phyloP scores from a whole-genome alignment of 2,888 invertebrate genomes.

The Acronicta psi region DNA sequence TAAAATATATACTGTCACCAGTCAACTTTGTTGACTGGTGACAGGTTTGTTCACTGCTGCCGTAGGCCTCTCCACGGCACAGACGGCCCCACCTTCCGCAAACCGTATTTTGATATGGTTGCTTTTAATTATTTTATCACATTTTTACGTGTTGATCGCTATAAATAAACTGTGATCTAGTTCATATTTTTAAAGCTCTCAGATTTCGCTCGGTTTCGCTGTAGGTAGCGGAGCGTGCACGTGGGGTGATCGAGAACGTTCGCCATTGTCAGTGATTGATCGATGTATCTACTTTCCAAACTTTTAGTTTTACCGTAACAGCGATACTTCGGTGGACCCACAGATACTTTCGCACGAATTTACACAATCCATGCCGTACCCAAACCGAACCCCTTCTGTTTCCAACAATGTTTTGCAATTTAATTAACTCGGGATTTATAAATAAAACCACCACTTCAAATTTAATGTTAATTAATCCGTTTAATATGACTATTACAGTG shows the following conservation, averaged over 20 bases:
- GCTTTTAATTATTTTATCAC: too few species aligned
- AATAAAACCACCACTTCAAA: slow-evolving; percentile 36
- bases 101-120: too few species aligned
- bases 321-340: not conserved
- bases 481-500: slow-evolving; percentile 52
- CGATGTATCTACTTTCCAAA: slow-evolving; percentile 6
- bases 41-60: too few species aligned
- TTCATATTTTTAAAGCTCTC: not conserved
- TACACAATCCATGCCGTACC: not conserved
- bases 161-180: not conserved
- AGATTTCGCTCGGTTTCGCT: not conserved
- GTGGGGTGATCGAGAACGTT: not conserved
- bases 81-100: too few species aligned
- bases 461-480: slow-evolving; percentile 39
- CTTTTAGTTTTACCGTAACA: slow-evolving; percentile 12
- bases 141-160: too few species aligned
- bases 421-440: not conserved
- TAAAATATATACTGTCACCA: too few species aligned
- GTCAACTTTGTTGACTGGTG: too few species aligned
- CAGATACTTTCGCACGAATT: slow-evolving; percentile 2
- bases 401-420: not conserved
- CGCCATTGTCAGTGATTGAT: slow-evolving; percentile 24
- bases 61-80: too few species aligned
- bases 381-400: not conserved
- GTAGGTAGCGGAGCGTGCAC: not conserved